These are phyloP conservation scores for Prietella phreatophila DNA, from an alignment of 2,113 vertebrate genomes.

Conservation along the genomic window DNA sequence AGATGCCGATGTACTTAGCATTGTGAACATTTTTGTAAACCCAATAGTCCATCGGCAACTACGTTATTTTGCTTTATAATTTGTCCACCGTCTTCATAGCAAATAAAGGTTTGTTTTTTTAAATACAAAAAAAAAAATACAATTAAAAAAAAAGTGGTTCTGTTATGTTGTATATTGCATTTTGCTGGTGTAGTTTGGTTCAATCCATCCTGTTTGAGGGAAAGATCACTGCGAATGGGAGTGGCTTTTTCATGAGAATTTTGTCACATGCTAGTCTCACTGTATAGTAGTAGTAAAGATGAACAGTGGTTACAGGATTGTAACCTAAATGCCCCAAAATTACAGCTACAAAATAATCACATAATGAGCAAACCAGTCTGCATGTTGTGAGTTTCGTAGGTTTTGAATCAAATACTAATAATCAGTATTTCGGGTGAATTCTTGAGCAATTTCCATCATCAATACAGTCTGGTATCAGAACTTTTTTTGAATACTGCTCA, in stretches of 20 bases:
- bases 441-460: not conserved
- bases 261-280: not conserved
- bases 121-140: no score
- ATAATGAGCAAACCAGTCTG: not conserved
- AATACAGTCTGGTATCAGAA: not conserved
- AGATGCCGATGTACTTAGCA: no score
- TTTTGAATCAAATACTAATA: not conserved
- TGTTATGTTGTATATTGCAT: not conserved
- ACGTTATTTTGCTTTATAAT: not conserved
- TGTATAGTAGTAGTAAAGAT: not conserved
- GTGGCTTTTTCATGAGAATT: not conserved
- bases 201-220: not conserved
- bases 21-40: not conserved
- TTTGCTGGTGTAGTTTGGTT: not conserved
- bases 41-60: not conserved
- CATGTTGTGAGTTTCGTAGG: not conserved
- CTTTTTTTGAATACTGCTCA: not conserved
- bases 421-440: not conserved
- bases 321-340: not conserved
- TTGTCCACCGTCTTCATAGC: not conserved
- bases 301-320: not conserved
- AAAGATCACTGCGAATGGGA: not conserved
- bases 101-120: not conserved
- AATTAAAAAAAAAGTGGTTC: not conserved
- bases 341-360: not conserved